Base-by-base conservation (phyloP, 2,888 invertebrate genomes). In the Meiosimyza decipiens region DNA sequence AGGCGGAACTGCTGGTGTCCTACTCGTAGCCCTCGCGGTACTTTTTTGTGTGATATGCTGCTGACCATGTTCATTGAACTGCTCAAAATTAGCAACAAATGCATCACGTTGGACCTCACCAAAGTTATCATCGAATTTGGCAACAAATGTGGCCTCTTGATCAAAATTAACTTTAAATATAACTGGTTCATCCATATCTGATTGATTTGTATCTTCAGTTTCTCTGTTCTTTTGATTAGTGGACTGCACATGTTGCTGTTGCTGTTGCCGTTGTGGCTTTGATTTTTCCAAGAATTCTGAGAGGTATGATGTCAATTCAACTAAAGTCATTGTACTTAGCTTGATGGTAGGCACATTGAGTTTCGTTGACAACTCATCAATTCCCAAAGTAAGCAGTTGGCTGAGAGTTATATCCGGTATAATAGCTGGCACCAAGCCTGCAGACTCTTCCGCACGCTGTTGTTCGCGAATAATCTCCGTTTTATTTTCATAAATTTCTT, bases 301-400 rank as follows among this genome's bases (percentile, higher is more conserved):
- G 40, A 96, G 89, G 84, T 94, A 94, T 70, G 92, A 92, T 0
- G 96, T 95, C 55, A 96, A 89, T 85, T 96, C 95, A 28, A 95
- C 94, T 73, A 96, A 88, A 0, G 96, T 96, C 92, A 96, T 93
- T 72, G 93, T 94, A 68, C 94, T 94, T 63, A 96, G 87, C 73
- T 94, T 92, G 65, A 91, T 90, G 0, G 93, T 90, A 0, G 95
- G 94, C 81, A 96, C 94, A 78, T 92, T 92, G 73, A 91, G 89
- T 88, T 93, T 93, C 18, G 88, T 83, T 0, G 96, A 94, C 72
- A 96, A 87, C 76, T 96, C 95, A 78, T 93, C 93, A 82, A 96
- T 91, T 78, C 93, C 93, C 82, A 94, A 91, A 3, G 94, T 92
- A 49, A 95, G 92, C 73, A 96, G 89, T 84, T 96, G 95, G 80